Evolutionary conservation across 2,888 invertebrate species (phyloP).

Genomic region (Cheilosia vulpina): DNA sequence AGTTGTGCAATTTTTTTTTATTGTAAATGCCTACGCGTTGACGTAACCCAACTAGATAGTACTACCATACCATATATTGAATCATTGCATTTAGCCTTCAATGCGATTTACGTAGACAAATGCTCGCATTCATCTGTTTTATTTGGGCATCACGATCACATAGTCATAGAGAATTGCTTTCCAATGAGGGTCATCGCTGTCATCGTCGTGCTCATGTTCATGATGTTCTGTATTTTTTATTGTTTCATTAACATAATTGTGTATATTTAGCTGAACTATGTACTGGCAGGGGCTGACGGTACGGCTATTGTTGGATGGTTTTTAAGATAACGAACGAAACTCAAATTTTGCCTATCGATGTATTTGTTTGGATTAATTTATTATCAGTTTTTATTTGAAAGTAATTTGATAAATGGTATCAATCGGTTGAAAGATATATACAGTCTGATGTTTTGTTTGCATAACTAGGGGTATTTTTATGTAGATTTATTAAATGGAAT

Average conservation of each 20-base stretch:
- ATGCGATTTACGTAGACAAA: constrained; percentile 6
- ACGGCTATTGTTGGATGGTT: not conserved
- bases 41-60: constrained; percentile 54
- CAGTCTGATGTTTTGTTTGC: not conserved
- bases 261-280: constrained; percentile 29
- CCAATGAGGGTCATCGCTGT: constrained; percentile 14
- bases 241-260: constrained; percentile 38
- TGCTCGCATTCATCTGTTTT: constrained; percentile 24
- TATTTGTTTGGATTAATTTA: constrained; percentile 1
- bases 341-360: not conserved
- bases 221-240: constrained; percentile 16
- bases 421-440: constrained; percentile 12
- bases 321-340: constrained; percentile 7
- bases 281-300: not conserved
- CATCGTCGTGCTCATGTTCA: constrained; percentile 3
- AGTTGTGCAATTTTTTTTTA: constrained; percentile 24
- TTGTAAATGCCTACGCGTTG: constrained; percentile 51
- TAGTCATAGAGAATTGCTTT: constrained; percentile 25
- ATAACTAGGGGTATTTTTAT: not conserved
- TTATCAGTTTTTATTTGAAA: constrained; percentile 16
- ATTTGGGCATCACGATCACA: constrained; percentile 24
- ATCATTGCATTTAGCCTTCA: constrained; percentile 53
- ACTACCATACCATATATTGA: constrained; percentile 45
- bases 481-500: not conserved
- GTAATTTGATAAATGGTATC: constrained; percentile 12